Evolutionary conservation across 1,140 invertebrate genomes (phyloP), one percentile per base, ranked within the genome.

Genomic region (Trichoplusia ni): DNA sequence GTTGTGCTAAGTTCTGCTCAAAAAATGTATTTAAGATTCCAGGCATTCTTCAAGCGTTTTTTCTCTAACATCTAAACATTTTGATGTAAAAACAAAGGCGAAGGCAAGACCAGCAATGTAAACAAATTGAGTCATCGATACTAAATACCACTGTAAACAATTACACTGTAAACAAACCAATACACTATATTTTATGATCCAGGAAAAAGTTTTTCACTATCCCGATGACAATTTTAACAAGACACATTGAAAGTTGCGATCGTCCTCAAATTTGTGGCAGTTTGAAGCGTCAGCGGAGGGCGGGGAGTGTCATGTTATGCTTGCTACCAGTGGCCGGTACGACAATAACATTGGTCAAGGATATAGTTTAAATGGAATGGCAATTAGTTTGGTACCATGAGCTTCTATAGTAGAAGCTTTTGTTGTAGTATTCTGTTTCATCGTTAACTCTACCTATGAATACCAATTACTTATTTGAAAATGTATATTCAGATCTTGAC

Each of bases 271-370:
- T 2, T 33, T 9, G n/a, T 21, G 29, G 11, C 21, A 21, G 19
- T 46, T 44, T 46, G 11, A 23, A 59, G 40, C 27, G 16, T 14
- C 13, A 13, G 16, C 13, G 40, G 4, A 44, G 33, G 54, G 53
- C 35, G 16, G 14, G 25, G 40, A 16, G 13, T 19, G n/a, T 58
- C 54, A 19, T 14, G 11, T 38, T n/a, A 1, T 33, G 35, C 18
- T 65, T 42, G 63, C 59, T 59, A 51, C 40, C 33, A 49, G 29
- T 59, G 54, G 23, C 49, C 42, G 14, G 21, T 14, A 58, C 63
- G 44, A 59, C 53, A 65, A 65, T 58, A 65, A 58, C 63, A 59
- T 31, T 9, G 40, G 23, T 16, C 53, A 27, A 25, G 1, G 63
- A 58, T 49, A 40, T 58, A 65, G 40, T 38, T 49, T 33, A 9